A percentile compares a stretch with the other conserved stretches of the same genome.
Evolutionary conservation across 2,797 vertebrate genomes (phyloP).

Genomic region (Rhinogobio ventralis): DNA sequence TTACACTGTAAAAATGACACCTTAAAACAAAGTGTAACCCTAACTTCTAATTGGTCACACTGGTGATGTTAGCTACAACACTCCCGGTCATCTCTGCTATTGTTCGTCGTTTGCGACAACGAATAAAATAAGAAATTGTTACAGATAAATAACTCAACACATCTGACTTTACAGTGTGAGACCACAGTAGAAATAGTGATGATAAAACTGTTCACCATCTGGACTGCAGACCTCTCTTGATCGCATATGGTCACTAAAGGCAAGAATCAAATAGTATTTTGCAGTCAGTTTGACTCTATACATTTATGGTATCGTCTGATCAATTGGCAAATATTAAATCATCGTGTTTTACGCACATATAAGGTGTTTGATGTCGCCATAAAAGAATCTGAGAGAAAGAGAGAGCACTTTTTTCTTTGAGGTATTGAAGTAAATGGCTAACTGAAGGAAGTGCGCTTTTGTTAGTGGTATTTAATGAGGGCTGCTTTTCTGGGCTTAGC

Average conservation of each 20-base stretch:
- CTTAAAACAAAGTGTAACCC: no score
- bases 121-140: conserved; percentile 54
- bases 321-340: conserved; percentile 18
- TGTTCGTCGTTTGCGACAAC: conserved; percentile 33
- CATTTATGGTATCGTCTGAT: conserved; percentile 48
- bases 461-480: conserved; percentile 81
- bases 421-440: conserved; percentile 65
- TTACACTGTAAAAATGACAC: no score
- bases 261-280: conserved; percentile 72
- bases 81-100: conserved; percentile 1
- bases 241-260: conserved; percentile 73
- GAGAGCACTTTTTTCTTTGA: conserved; percentile 53
- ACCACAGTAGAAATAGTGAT: conserved; percentile 68
- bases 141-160: conserved; percentile 65
- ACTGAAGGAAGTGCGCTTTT: conserved; percentile 83
- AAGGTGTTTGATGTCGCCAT: conserved; percentile 31
- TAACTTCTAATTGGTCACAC: conserved; percentile 44
- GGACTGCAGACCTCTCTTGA: conserved; percentile 81
- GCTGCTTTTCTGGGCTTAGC: conserved; percentile 76
- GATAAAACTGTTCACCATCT: conserved; percentile 79
- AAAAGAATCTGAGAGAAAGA: conserved; percentile 46
- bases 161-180: conserved; percentile 74
- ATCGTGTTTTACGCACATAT: conserved; percentile 1
- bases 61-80: conserved; percentile 15
- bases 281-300: conserved; percentile 67